Evolutionary conservation across 2,888 invertebrate species (phyloP).

Genomic region (Leptinotarsa rubiginosa): DNA sequence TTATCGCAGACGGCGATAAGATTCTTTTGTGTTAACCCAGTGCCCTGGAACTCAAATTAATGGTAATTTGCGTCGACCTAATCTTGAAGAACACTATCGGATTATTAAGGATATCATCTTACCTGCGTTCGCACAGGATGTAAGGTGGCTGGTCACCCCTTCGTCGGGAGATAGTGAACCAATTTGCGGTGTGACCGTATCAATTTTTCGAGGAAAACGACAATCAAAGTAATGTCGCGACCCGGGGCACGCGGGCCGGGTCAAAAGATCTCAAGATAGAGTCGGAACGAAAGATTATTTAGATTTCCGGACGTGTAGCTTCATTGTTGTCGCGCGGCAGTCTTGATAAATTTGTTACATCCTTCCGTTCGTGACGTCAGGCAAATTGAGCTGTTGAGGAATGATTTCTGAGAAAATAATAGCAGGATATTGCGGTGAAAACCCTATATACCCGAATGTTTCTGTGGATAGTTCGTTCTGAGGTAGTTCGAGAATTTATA

Average conservation of each 20-base stretch:
- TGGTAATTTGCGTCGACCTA: neutral
- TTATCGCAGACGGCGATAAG: neutral
- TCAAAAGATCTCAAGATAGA: conserved; percentile 24
- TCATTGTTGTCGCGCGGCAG: conserved; percentile 12
- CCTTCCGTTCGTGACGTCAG: conserved; percentile 13
- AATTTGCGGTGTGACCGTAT: conserved; percentile 51
- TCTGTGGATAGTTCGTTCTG: no score
- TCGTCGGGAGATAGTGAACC: conserved; percentile 16
- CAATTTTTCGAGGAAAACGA: conserved; percentile 47
- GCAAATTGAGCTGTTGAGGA: neutral
- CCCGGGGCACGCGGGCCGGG: conserved; percentile 23
- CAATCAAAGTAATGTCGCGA: conserved; percentile 50
- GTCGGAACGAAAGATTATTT: conserved; percentile 1
- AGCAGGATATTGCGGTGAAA: neutral
- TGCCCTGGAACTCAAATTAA: conserved; percentile 1
- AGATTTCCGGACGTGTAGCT: conserved; percentile 1
- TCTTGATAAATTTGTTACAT: conserved; percentile 22
- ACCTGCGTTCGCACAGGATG: conserved; percentile 54
- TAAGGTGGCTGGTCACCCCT: conserved; percentile 59
- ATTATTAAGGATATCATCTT: conserved; percentile 36
- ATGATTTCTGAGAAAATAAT: neutral
- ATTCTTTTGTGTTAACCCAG: neutral
- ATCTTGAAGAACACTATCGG: conserved; percentile 22
- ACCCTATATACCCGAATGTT: no score
- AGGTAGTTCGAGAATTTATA: no score